Evolutionary conservation across 2,888 invertebrate species (phyloP).

Genomic region (Ophraella communa): DNA sequence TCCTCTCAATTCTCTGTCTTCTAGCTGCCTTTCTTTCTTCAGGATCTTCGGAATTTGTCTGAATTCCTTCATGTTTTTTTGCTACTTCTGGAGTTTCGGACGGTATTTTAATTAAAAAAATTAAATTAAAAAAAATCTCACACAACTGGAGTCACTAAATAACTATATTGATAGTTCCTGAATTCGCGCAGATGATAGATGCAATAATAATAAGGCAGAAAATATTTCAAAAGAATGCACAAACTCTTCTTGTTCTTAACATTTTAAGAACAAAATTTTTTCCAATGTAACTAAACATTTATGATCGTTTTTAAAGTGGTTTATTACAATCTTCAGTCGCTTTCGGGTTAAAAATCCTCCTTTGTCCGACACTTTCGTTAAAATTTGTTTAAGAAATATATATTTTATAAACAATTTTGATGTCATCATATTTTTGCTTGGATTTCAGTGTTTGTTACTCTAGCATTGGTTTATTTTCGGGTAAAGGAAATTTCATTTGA

Average conservation of each 20-base stretch:
- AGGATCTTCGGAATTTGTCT: conserved; percentile 68
- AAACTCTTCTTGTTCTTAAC: conserved; percentile 74
- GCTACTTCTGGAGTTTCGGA: background rate
- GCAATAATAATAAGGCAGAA: conserved; percentile 77
- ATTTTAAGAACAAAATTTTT: conserved; percentile 77
- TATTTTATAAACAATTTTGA: background rate
- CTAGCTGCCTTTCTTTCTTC: conserved; percentile 76
- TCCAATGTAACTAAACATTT: conserved; percentile 75
- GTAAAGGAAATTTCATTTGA: no score
- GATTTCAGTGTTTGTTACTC: no score
- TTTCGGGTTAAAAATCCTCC: conserved; percentile 79
- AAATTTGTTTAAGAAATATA: conserved; percentile 20
- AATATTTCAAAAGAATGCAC: conserved; percentile 71
- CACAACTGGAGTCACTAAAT: background rate
- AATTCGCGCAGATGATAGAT: conserved; percentile 65
- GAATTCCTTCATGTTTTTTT: conserved; percentile 18
- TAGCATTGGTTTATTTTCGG: no score
- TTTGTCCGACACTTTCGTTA: conserved; percentile 66
- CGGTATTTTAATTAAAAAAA: background rate
- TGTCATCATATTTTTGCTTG: no score
- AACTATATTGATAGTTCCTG: background rate
- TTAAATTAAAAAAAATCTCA: background rate
- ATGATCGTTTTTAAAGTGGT: conserved; percentile 68
- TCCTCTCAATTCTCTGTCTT: conserved; percentile 69
- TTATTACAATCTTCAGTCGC: conserved; percentile 70